Conservation (phyloP, 2,888 invertebrate genomes). For the Beris chalybata region DNA sequence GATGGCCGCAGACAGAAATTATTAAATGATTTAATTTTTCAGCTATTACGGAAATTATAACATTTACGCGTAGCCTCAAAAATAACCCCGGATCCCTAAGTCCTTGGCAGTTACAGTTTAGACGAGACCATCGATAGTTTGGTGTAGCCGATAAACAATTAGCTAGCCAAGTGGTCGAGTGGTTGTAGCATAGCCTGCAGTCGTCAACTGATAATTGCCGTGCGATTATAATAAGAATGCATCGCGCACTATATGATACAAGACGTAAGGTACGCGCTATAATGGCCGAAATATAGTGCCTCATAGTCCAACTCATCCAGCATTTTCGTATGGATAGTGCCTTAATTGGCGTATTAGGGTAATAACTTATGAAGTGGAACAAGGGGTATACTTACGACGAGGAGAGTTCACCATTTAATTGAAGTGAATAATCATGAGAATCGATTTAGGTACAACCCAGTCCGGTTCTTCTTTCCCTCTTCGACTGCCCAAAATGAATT, state of each 20-base stretch:
- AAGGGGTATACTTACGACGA: not conserved
- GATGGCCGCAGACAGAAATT: no score
- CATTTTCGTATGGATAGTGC: not conserved
- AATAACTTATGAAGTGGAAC: constrained; percentile 2
- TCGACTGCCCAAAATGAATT: no score
- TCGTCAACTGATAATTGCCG: constrained; percentile 24
- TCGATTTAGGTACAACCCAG: no score
- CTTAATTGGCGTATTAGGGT: constrained; percentile 24
- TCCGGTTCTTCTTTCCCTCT: no score
- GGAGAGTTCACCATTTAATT: not conserved
- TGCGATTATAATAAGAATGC: constrained; percentile 29
- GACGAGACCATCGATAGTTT: constrained; percentile 22
- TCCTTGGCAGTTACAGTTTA: constrained; percentile 8
- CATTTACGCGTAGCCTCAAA: constrained; percentile 14
- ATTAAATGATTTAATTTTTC: constrained; percentile 23
- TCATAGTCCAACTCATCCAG: no score
- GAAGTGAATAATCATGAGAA: no score
- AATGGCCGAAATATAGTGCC: no score
- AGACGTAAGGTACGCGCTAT: no score
- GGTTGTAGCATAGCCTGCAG: constrained; percentile 1
- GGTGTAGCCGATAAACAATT: constrained; percentile 7
- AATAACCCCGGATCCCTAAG: not conserved
- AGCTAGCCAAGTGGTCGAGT: not conserved
- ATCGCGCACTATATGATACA: constrained; percentile 19
- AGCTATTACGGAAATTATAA: constrained; percentile 27